Percentiles rank a stretch among this genome's conserved stretches.
These are phyloP conservation scores for Lerista edwardsae DNA, from an alignment of 2,797 vertebrate species.

Conservation along the genomic window DNA sequence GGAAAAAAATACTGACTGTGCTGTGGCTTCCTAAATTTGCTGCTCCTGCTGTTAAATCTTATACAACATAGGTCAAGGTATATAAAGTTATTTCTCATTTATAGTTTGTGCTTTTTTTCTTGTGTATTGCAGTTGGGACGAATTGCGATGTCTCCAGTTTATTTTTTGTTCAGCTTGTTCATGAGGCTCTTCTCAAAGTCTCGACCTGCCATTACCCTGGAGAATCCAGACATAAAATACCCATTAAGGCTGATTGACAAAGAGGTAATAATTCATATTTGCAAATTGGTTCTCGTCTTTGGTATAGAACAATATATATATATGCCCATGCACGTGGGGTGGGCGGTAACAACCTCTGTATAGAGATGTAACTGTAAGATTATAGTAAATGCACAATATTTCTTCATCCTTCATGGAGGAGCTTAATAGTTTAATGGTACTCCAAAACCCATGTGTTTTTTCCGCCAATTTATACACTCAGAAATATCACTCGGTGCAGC, in stretches of 20 bases:
- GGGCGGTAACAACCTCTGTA: not conserved
- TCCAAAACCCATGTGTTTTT: not conserved
- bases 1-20: not conserved
- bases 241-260: slow-evolving; percentile 89
- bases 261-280: slow-evolving; percentile 79
- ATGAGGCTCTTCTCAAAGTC: slow-evolving; percentile 77
- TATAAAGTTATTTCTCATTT: not conserved
- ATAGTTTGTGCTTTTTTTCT: accelerated
- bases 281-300: no score
- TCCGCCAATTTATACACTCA: not conserved
- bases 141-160: slow-evolving; percentile 70
- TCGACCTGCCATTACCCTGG: slow-evolving; percentile 86
- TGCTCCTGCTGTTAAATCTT: not conserved
- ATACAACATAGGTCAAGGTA: not conserved
- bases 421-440: not conserved
- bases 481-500: not conserved
- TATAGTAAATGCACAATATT: not conserved
- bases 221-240: slow-evolving; percentile 91
- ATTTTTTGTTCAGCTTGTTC: slow-evolving; percentile 70
- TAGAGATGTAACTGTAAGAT: not conserved
- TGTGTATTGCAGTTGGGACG: slow-evolving; percentile 70
- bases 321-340: not conserved
- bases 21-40: not conserved
- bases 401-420: not conserved
- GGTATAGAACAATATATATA: not conserved